phyloP scores from a whole-genome alignment of 2,113 vertebrate species.

The Halcyon malimbica region DNA sequence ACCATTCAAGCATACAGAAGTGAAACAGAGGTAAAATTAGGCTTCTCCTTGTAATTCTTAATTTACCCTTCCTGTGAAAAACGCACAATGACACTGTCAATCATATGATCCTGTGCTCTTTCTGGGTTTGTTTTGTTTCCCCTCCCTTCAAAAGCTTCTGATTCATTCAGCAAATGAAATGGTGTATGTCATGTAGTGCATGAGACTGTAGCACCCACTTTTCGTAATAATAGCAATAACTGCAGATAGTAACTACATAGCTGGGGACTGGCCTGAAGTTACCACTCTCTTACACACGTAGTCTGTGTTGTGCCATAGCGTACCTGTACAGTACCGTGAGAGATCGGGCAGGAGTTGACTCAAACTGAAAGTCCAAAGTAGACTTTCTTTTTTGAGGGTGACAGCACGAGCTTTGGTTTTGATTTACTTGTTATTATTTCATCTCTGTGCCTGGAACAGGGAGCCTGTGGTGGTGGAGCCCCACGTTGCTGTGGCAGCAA shows the following conservation, averaged over 20 bases:
- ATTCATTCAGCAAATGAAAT: constrained; percentile 27
- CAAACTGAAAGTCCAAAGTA: not conserved
- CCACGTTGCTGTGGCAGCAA: not conserved
- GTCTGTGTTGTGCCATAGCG: not conserved
- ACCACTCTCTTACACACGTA: not conserved
- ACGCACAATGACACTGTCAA: not conserved
- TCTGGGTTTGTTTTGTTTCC: constrained; percentile 30
- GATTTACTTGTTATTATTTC: not conserved
- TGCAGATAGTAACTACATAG: not conserved
- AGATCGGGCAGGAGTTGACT: not conserved
- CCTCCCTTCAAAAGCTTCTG: constrained; percentile 8
- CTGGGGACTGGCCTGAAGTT: not conserved
- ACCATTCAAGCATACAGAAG: not conserved
- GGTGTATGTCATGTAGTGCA: not conserved
- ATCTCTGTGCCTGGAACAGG: not conserved
- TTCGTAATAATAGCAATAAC: not conserved
- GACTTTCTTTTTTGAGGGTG: not conserved
- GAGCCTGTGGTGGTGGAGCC: not conserved
- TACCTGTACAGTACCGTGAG: not conserved
- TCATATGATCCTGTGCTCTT: constrained; percentile 26
- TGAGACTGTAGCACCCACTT: not conserved
- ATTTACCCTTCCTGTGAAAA: constrained; percentile 52
- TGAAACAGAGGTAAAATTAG: constrained; percentile 52
- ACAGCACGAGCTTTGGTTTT: not conserved
- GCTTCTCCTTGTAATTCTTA: constrained; percentile 10